Base-by-base conservation (phyloP, 2,888 invertebrate genomes). In the Ferrisia virgata region DNA sequence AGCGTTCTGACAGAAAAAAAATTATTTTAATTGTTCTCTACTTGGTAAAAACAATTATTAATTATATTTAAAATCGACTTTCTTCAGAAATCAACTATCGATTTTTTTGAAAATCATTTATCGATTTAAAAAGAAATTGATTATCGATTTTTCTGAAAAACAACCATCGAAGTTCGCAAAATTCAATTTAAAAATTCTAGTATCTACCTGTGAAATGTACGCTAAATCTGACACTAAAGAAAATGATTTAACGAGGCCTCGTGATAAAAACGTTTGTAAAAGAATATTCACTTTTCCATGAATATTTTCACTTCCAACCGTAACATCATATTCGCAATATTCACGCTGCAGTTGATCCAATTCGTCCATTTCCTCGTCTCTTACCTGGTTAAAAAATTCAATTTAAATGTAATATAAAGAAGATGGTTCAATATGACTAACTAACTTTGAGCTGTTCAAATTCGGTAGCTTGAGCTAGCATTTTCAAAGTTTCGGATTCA, bases 271-370 rank as follows among this genome's bases (percentile, higher is more conserved):
- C 0, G 96, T 94, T 89, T 98, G 97, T 87, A 99, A 91, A 15
- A 99, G 90, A 86, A 98, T 96, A 89, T 98, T 98, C 43, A 97
- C 97, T 92, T 98, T 98, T 87, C 96, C 98, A 87, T 96, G 93
- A 18, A 96, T 92, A 88, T 96, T 96, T 88, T 98, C 98, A 1
- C 94, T 92, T 0, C 96, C 95, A 8, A 96, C 94, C 86, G 93
- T 92, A 0, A 96, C 94, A 33, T 92, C 91, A 36, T 96, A 90
- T 87, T 94, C 93, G 87, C 98, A 96, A 87, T 92, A 92, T 18
- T 93, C 91, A 39, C 91, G 90, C 39, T 92, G 90, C 22, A 98
- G 90, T 69, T 92, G 90, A 88, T 97, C 96, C 82, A 99, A 89
- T 88, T 99, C 99, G 15, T 93, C 92, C 87, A 97, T 89, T 89